Evolutionary conservation across 2,797 vertebrate species (phyloP), one percentile per base, ranked within the genome.

Genomic region (Anabas testudineus): DNA sequence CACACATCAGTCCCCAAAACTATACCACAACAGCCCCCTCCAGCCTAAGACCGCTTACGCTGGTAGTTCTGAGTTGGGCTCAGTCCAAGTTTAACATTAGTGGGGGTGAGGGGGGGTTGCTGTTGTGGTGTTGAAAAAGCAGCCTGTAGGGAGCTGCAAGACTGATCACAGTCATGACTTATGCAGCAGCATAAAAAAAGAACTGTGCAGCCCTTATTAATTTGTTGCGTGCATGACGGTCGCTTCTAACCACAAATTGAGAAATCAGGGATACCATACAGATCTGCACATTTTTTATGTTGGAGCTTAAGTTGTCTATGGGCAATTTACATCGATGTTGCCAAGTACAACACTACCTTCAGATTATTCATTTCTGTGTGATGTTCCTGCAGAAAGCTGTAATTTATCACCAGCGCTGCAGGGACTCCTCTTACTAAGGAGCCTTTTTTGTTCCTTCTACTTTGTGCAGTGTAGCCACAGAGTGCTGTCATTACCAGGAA

Each of bases 71-170:
- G 71, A 83, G 60, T 87, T 93, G 90, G 91, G 78, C 71, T 16
- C 13, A 43, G 70, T 92, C 91, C 91, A 92, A 87, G 74, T 89
- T 86, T 87, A 88, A 90, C 88, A 91, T 90, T 86, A 88, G 83
- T 75, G 45, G 45, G 46, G 41, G 48, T 49, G 45, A 24, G 36
- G 19, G 62, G 52, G 76, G 64, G 57, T n/a, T n/a, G 54, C 2
- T 13, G 59, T 60, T 51, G 70, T 82, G 76, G 72, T 79, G 80
- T 80, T 88, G 86, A 81, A 88, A 88, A 84, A 86, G 72, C 81
- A 81, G 81, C 76, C 74, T 74, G 76, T 71, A 24, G 79, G 78
- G 76, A 83, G 53, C 67, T 69, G 79, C 71, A 43, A 64, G 76
- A 75, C 68, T 57, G 79, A 87, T 75, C 73, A 68, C 78, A 81